Evolutionary conservation across 1,140 invertebrate species (phyloP), one percentile per base, ranked within the genome.

Genomic region (Drosophila nikananu): DNA sequence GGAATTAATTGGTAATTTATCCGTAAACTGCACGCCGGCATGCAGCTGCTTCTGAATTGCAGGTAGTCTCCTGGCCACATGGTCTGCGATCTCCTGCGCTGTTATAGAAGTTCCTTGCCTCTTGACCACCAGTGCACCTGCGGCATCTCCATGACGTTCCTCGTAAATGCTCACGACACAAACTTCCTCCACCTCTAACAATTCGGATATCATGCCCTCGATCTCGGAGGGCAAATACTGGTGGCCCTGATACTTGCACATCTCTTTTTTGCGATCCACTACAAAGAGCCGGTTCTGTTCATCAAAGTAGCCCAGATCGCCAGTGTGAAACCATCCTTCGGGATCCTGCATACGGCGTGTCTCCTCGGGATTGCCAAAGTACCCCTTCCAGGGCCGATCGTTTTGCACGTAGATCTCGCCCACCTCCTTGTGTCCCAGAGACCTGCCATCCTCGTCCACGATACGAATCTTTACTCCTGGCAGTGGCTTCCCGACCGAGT

Each of bases 91-190:
- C 1, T 54, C 51, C 19, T 35, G 30, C 13, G 19, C 30, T 19
- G 52, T 35, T 17, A 54, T 17, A 13, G 8, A 23, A 4, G 2
- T 7, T 37, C 19, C 52, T 15, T 54, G 52, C 30, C 2, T 54
- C 19, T 10, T 54, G 30, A 54, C 52, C 30, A 54, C 52, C 52
- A 54, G 19, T 17, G 52, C 52, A 35, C 52, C 52, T 5, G 52
- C 52, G 4, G 52, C 52, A 54, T 54, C 52, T 23, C 52, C 52
- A 0, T 54, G 52, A 4, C 3, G 0, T 21, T 54, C 52, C 17
- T 54, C 30, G 30, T 35, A 54, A 5, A 54, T 23, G 52, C 52
- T 54, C 2, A 54, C 52, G 2, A 54, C 52, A 21, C 52, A 54
- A 4, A 54, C 52, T 2, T 54, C 52, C n/a, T 54, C 30, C 5